Percentiles rank a stretch among this genome's conserved stretches.
Evolutionary conservation across 2,797 vertebrate genomes (phyloP).

Genomic region (Epinephelus malabaricus): DNA sequence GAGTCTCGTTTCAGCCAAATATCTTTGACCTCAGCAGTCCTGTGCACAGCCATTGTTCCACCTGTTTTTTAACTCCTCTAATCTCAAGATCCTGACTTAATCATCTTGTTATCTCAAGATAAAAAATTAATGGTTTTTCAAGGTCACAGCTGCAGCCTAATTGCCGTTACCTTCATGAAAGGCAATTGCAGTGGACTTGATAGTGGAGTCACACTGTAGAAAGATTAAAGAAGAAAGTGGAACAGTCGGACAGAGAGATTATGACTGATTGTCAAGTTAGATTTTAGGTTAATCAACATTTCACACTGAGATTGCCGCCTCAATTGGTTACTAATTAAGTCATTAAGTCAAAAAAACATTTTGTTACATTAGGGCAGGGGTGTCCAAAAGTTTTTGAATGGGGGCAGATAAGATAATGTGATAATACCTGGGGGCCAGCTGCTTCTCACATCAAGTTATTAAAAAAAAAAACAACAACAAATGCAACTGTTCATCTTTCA

Average conservation of each 20-base stretch:
- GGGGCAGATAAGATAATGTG: too few species aligned
- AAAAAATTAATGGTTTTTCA: slow-evolving; percentile 68
- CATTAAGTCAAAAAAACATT: not conserved
- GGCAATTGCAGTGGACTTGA: slow-evolving; percentile 18
- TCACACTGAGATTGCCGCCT: not conserved
- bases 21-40: slow-evolving; percentile 49
- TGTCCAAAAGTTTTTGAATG: too few species aligned
- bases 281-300: slow-evolving; percentile 33
- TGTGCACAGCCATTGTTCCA: slow-evolving; percentile 40
- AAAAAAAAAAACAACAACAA: too few species aligned
- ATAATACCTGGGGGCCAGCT: too few species aligned
- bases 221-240: slow-evolving; percentile 30
- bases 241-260: slow-evolving; percentile 21
- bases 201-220: slow-evolving; percentile 23
- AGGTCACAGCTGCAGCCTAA: slow-evolving; percentile 63
- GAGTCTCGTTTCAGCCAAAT: slow-evolving; percentile 12
- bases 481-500: too few species aligned
- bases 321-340: slow-evolving; percentile 9
- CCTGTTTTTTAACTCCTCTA: slow-evolving; percentile 47
- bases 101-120: slow-evolving; percentile 70
- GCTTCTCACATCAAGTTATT: too few species aligned
- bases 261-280: slow-evolving; percentile 13
- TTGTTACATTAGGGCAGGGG: not conserved
- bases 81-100: slow-evolving; percentile 64
- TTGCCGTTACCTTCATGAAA: slow-evolving; percentile 56